Evolutionary conservation across 1,140 invertebrate species (phyloP), one percentile per base, ranked within the genome.

Genomic region (Ceratoteleas bidentatus): DNA sequence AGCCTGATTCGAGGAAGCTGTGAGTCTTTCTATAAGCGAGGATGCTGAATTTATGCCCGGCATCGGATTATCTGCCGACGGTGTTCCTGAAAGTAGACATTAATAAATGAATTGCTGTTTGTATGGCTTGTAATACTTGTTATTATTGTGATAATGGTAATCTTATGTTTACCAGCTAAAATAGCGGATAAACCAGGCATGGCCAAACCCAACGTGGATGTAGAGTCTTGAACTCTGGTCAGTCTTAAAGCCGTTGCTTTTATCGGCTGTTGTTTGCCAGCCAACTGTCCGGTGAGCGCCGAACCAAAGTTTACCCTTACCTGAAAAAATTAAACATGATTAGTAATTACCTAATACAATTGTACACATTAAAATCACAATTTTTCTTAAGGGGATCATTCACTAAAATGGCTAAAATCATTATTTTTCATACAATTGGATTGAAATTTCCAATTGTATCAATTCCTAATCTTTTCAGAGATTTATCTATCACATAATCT

Each of bases 41-140:
- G 93, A 92, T 16, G 91, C 90, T 36, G 91, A 90, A 77, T 93
- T 93, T 34, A 93, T 91, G 57, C 92, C 92, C 34, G 91, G 92
- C 66, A 93, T 92, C 52, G 93, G 92, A 87, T 93, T 92, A 85
- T 94, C 93, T 40, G 94, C 93, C 49, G 94, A 92, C 45, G 93
- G 92, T 45, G 94, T 93, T 50, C 93, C 93, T 90, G 81, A 15
- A 73, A 57, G 52, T 10, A 53, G 34, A 14, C 5, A 52, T 62
- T 2, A 53, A 33, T 6, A 3, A 45, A 45, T 45, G n/a, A 10
- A 40, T 40, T 40, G 11, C 6, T 24, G 24, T 24, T 24, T 24
- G 24, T 24, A 24, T 24, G n/a, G n/a, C n/a, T n/a, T n/a, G n/a
- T n/a, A n/a, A n/a, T n/a, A n/a, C n/a, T n/a, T n/a, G n/a, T n/a